Evolutionary conservation across 2,113 vertebrate genomes (phyloP).

Genomic region (Pycnonotus jocosus): DNA sequence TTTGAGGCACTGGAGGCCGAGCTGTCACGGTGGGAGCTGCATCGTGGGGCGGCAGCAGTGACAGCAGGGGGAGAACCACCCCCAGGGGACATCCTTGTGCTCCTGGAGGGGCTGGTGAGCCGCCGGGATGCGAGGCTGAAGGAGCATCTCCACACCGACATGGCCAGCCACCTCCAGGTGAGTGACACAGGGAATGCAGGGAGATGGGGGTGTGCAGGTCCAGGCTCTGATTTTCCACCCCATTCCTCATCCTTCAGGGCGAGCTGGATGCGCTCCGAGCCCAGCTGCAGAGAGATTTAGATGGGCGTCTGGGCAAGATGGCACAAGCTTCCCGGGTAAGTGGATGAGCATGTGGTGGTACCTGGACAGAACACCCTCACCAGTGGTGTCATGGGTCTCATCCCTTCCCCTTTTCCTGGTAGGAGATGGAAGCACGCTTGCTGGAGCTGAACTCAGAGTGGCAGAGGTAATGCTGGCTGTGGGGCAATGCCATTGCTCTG

Average conservation of each 20-base stretch:
- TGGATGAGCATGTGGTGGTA: rapidly evolving
- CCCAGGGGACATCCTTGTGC: not conserved
- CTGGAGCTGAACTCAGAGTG: conserved; percentile 65
- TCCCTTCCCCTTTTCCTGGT: not conserved
- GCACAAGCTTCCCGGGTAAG: conserved; percentile 61
- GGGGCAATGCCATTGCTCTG: not conserved
- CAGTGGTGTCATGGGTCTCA: rapidly evolving
- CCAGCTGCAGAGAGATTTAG: conserved; percentile 57
- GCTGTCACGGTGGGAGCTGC: conserved; percentile 52
- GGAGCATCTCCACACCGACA: conserved; percentile 49
- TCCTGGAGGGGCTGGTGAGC: conserved; percentile 70
- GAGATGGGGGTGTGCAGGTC: rapidly evolving
- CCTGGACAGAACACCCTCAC: not conserved
- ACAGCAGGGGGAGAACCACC: not conserved
- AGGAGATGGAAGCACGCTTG: conserved; percentile 68
- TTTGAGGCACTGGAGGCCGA: conserved; percentile 59
- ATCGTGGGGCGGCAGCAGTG: not conserved
- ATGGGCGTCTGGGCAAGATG: conserved; percentile 63
- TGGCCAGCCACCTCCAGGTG: conserved; percentile 62
- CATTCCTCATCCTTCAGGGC: conserved; percentile 4
- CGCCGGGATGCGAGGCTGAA: conserved; percentile 49
- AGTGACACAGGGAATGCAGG: rapidly evolving
- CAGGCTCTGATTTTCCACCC: not conserved
- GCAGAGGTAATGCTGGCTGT: conserved; percentile 61
- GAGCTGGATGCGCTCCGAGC: conserved; percentile 52